Evolutionary conservation across 2,888 invertebrate genomes (phyloP).

Genomic region (Drosophila ustulata): DNA sequence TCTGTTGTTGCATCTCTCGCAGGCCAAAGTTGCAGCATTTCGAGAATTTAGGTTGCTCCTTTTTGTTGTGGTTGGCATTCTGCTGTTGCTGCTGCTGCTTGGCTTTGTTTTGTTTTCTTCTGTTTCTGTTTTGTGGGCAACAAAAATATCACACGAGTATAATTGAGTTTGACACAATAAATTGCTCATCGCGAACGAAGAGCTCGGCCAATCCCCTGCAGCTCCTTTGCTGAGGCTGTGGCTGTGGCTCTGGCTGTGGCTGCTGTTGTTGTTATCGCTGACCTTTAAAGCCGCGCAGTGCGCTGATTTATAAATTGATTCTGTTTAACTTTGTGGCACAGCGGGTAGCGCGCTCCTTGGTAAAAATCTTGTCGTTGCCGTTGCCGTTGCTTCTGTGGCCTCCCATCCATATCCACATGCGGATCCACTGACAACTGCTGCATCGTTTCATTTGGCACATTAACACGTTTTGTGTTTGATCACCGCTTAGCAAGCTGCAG

Average conservation of each 20-base stretch:
- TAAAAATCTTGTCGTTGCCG: slow-evolving; percentile 6
- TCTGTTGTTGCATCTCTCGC: slow-evolving; percentile 27
- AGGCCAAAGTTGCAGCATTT: slow-evolving; percentile 74
- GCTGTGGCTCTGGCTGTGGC: slow-evolving; percentile 19
- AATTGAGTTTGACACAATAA: slow-evolving; percentile 86
- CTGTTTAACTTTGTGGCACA: slow-evolving; percentile 82
- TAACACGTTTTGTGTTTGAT: slow-evolving; percentile 70
- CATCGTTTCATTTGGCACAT: slow-evolving; percentile 72
- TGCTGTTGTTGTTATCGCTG: slow-evolving; percentile 69
- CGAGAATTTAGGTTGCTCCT: slow-evolving; percentile 78
- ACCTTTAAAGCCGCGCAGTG: slow-evolving; percentile 81
- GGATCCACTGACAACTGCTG: slow-evolving; percentile 54
- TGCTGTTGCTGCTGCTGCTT: slow-evolving; percentile 42
- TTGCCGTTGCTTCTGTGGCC: neutral
- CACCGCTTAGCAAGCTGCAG: slow-evolving; percentile 25
- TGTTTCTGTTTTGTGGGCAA: slow-evolving; percentile 67
- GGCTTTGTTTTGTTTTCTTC: slow-evolving; percentile 58
- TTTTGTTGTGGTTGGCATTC: slow-evolving; percentile 53
- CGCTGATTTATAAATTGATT: slow-evolving; percentile 84
- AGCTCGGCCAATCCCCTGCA: slow-evolving; percentile 49
- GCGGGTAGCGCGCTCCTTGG: slow-evolving; percentile 67
- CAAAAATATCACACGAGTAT: slow-evolving; percentile 84
- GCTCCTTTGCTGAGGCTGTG: slow-evolving; percentile 23
- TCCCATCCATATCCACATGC: slow-evolving; percentile 23
- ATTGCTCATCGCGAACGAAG: slow-evolving; percentile 84